A percentile compares a stretch with the other conserved stretches of the same genome.
Evolutionary conservation across 2,888 invertebrate species (phyloP).

Genomic region (Cantharis rustica): DNA sequence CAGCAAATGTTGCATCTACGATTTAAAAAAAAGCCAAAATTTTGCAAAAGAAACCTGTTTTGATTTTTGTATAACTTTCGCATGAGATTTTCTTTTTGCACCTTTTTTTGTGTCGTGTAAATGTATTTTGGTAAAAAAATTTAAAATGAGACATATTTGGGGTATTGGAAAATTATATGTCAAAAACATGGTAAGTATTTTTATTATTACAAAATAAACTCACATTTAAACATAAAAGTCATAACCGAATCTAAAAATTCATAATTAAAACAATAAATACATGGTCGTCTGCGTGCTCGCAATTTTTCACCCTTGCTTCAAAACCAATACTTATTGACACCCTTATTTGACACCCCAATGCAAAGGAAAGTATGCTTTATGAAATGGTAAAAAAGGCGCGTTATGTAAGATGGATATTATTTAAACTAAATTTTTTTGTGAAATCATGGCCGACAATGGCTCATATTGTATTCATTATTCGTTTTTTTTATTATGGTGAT

Average conservation of each 20-base stretch:
- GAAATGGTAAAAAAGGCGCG: neutral
- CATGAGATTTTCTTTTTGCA: slow-evolving; percentile 10
- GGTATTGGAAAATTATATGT: slow-evolving; percentile 50
- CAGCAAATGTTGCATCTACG: neutral
- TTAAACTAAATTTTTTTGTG: slow-evolving; percentile 13
- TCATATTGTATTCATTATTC: slow-evolving; percentile 14
- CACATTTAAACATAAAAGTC: neutral
- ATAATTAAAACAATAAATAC: slow-evolving; percentile 2
- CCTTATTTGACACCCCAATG: slow-evolving; percentile 28
- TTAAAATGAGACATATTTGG: slow-evolving; percentile 45
- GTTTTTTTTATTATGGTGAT: neutral
- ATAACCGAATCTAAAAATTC: neutral
- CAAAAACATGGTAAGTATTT: slow-evolving; percentile 51
- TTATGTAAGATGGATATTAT: slow-evolving; percentile 1
- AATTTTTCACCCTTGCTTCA: slow-evolving; percentile 30
- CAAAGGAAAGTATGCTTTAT: slow-evolving; percentile 20
- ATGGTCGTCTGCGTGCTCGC: slow-evolving; percentile 1
- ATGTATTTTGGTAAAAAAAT: slow-evolving; percentile 1
- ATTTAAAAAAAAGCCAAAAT: neutral
- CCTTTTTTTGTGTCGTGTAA: slow-evolving; percentile 18
- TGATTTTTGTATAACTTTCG: neutral
- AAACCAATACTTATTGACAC: slow-evolving; percentile 38
- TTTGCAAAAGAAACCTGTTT: neutral
- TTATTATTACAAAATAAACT: slow-evolving; percentile 28
- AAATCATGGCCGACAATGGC: slow-evolving; percentile 21